Percentiles rank a stretch among this genome's conserved stretches.
phyloP scores from a whole-genome alignment of 1,140 invertebrate genomes.

The Luehdorfia chinensis region DNA sequence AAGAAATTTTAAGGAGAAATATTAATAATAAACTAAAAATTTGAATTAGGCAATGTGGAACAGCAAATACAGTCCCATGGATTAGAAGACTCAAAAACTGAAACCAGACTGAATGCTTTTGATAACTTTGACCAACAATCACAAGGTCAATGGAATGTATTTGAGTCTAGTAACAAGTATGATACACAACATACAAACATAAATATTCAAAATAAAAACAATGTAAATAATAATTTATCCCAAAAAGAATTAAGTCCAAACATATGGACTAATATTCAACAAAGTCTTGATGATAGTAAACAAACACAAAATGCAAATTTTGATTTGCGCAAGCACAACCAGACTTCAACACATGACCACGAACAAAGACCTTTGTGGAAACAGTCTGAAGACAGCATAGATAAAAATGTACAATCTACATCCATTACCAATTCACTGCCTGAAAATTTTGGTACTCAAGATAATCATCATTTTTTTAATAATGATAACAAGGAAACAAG shows the following conservation, averaged over 20 bases:
- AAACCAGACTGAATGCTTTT: background rate
- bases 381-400: too few relatives aligned
- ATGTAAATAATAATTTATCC: too few relatives aligned
- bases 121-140: constrained; percentile 15
- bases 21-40: constrained; percentile 5
- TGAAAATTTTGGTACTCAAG: too few relatives aligned
- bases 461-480: background rate
- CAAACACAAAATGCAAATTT: too few relatives aligned
- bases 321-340: too few relatives aligned
- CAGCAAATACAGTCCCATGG: constrained; percentile 21
- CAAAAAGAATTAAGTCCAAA: too few relatives aligned
- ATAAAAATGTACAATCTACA: background rate
- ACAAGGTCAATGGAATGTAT: constrained; percentile 12
- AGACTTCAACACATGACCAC: too few relatives aligned
- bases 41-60: constrained; percentile 21
- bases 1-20: background rate
- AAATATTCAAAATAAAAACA: background rate
- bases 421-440: too few relatives aligned
- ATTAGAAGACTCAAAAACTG: background rate
- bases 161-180: background rate
- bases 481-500: background rate
- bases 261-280: too few relatives aligned
- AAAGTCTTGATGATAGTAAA: too few relatives aligned
- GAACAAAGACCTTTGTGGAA: too few relatives aligned
- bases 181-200: background rate